A percentile compares a stretch with the other conserved stretches of the same genome.
phyloP scores from a whole-genome alignment of 2,797 vertebrate genomes.

The Hydrophis major region DNA sequence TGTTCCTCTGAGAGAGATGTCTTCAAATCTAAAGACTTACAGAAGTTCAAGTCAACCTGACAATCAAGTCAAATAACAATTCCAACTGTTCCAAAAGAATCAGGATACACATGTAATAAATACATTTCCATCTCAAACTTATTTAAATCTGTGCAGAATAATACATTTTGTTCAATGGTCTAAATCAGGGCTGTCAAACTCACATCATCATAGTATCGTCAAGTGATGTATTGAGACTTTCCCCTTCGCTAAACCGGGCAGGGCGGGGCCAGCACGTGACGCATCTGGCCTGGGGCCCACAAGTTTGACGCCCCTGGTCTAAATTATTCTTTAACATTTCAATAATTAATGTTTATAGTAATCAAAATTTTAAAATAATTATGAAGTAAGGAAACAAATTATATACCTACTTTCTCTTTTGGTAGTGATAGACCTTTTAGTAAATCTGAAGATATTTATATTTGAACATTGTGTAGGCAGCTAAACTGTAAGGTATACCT shows the following conservation, averaged over 20 bases:
- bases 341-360: not conserved
- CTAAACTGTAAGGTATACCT: not conserved
- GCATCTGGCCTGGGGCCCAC: too few species aligned
- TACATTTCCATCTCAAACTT: slow-evolving; percentile 40
- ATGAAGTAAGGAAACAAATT: not conserved
- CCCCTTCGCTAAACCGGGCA: too few species aligned
- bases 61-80: slow-evolving; percentile 9
- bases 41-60: not conserved
- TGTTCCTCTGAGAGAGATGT: not conserved
- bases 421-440: not conserved
- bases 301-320: not conserved
- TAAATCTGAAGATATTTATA: slow-evolving; percentile 3
- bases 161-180: not conserved
- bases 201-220: too few species aligned
- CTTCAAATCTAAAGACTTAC: not conserved
- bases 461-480: not conserved
- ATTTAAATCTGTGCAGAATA: not conserved
- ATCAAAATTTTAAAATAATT: not conserved
- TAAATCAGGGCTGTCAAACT: not conserved
- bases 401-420: not conserved
- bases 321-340: not conserved
- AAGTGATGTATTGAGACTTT: too few species aligned
- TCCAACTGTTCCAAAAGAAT: not conserved
- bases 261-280: too few species aligned
- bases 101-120: not conserved